A percentile compares a stretch with the other conserved stretches of the same genome.
phyloP scores from a whole-genome alignment of 2,113 vertebrate genomes.

The Tursiops truncatus region DNA sequence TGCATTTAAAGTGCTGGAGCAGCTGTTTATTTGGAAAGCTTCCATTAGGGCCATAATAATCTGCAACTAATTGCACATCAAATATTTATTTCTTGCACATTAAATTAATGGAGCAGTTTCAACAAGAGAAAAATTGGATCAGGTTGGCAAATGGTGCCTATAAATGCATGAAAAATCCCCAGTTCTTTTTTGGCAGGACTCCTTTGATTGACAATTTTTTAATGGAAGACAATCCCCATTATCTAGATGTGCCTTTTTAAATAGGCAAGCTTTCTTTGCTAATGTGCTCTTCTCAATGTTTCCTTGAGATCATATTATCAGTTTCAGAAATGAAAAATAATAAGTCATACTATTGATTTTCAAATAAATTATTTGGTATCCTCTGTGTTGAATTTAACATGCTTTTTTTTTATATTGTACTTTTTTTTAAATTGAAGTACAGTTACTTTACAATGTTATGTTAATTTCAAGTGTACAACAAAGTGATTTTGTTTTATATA shows the following conservation, averaged over 20 bases:
- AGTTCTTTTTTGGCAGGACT: conserved; percentile 68
- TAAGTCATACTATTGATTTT: neutral
- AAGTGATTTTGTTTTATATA: neutral
- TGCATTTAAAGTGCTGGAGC: conserved; percentile 3
- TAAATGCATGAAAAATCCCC: conserved; percentile 52
- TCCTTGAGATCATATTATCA: fast-evolving
- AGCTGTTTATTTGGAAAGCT: conserved; percentile 73
- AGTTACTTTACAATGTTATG: neutral
- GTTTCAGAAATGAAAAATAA: neutral
- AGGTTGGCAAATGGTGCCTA: conserved; percentile 62
- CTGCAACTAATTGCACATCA: conserved; percentile 81
- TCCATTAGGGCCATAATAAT: conserved; percentile 73
- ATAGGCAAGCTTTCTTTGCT: neutral
- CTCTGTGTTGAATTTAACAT: neutral
- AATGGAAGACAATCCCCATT: conserved; percentile 36
- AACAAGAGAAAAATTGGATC: conserved; percentile 70
- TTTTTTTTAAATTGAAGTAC: neutral
- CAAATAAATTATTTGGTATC: neutral
- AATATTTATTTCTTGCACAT: conserved; percentile 84
- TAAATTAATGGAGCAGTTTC: conserved; percentile 79
- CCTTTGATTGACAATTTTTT: conserved; percentile 50
- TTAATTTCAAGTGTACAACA: neutral
- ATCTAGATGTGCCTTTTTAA: conserved; percentile 51
- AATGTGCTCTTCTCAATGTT: neutral
- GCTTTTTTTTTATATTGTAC: neutral